Evolutionary conservation across 2,797 vertebrate genomes (phyloP), one percentile per base, ranked within the genome.

Genomic region (Eulemur mongoz): DNA sequence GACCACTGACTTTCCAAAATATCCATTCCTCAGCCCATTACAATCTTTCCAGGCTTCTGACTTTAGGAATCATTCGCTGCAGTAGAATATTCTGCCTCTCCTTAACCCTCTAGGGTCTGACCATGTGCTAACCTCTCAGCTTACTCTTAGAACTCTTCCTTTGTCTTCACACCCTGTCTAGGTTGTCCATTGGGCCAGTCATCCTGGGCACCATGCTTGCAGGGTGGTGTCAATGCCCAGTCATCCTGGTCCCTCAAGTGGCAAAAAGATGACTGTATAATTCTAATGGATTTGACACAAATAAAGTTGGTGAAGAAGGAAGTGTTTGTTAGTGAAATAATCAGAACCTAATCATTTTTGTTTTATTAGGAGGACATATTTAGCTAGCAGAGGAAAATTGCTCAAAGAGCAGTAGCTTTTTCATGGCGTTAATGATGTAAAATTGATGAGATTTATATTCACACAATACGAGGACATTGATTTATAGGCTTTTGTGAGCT

Each of bases 371-470:
- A 81, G 89, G 43, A 59, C 65, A 94, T 69, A 70, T 79, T 98
- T 93, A 92, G 91, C 67, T 89, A 78, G 70, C 91, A 96, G 92
- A 97, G 93, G 96, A 93, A 92, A 96, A 94, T 5, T 75, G 82
- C 59, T 96, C 95, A 72, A 84, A 96, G 78, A 73, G 32, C 57
- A 70, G 93, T 93, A 94, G 79, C 67, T 97, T 98, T 95, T 94
- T 94, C 20, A 96, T 72, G 0, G 1, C 93, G 97, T 59, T 96
- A 98, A 98, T 97, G 18, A 1, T 91, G 97, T 89, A 97, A 98
- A 98, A 98, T 98, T 98, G 98, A 98, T 97, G 97, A 98, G 72
- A 96, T 93, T 96, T 97, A 97, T 93, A 96, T 97, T 98, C 93
- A 95, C 90, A 79, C 97, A 98, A 98, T 91, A 96, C 54, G 72